Percentiles rank a stretch among this genome's conserved stretches.
phyloP scores from a whole-genome alignment of 1,140 invertebrate species.

The Thaumetopoea pityocampa region DNA sequence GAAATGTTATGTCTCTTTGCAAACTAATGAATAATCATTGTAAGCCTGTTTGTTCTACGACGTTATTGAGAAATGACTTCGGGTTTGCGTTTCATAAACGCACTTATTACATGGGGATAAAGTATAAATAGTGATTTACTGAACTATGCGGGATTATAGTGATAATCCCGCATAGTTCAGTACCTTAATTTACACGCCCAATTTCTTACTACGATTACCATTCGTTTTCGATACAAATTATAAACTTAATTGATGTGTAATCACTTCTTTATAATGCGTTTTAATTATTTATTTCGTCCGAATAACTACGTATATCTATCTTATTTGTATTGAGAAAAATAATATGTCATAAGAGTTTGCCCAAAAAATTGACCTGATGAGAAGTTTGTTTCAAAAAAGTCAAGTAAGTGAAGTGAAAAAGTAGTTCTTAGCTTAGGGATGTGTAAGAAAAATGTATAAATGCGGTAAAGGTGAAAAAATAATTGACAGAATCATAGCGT shows the following conservation, averaged over 20 bases:
- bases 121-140: constrained; percentile 3
- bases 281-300: constrained; percentile 23
- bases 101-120: constrained; percentile 4
- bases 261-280: constrained; percentile 12
- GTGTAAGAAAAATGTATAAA: too few relatives aligned
- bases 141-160: too few relatives aligned
- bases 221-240: constrained; percentile 1
- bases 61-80: constrained; percentile 14
- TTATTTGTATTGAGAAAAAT: constrained; percentile 11
- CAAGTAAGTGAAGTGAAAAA: too few relatives aligned
- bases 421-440: too few relatives aligned
- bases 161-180: too few relatives aligned
- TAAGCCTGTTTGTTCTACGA: constrained; percentile 1
- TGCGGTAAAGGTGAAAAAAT: too few relatives aligned
- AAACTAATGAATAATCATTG: constrained; percentile 24
- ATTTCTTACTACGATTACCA: constrained; percentile 7
- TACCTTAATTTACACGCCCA: constrained; percentile 1
- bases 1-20: constrained; percentile 20
- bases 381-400: too few relatives aligned
- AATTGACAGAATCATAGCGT: too few relatives aligned
- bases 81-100: constrained; percentile 1
- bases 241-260: constrained; percentile 8
- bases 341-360: too few relatives aligned
- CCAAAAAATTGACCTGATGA: too few relatives aligned
- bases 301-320: constrained; percentile 13